phyloP scores from a whole-genome alignment of 2,888 invertebrate genomes.

The Thecophora atra region DNA sequence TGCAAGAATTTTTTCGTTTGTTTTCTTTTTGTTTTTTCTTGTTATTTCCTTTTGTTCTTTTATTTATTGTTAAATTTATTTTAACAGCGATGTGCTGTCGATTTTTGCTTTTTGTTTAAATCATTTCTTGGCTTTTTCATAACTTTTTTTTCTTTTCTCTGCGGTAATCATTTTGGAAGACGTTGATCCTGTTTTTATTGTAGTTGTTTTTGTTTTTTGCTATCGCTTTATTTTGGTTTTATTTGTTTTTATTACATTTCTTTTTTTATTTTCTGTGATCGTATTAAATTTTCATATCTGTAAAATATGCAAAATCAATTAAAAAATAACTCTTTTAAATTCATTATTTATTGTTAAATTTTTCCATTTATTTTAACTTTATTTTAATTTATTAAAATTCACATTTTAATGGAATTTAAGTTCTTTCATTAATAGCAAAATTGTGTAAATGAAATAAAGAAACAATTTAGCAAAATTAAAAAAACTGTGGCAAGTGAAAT shows the following conservation, averaged over 20 bases:
- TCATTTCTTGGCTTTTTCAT: background rate
- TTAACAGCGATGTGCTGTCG: background rate
- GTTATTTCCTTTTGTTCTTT: background rate
- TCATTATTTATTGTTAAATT: too few relatives aligned
- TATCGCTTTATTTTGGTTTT: too few relatives aligned
- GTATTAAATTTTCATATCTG: too few relatives aligned
- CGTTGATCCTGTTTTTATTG: background rate
- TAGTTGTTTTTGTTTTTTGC: slow-evolving; percentile 6
- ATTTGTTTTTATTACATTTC: background rate
- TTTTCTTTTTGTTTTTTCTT: background rate
- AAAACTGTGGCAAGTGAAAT: too few relatives aligned
- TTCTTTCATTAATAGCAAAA: background rate
- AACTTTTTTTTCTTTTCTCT: too few relatives aligned
- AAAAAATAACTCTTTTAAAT: too few relatives aligned
- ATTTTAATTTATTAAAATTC: too few relatives aligned
- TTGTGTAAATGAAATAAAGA: background rate
- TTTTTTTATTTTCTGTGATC: too few relatives aligned
- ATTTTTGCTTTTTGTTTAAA: background rate
- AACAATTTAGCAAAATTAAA: background rate
- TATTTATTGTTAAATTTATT: background rate
- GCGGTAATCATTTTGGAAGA: background rate
- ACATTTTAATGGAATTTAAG: too few relatives aligned
- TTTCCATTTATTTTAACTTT: too few relatives aligned
- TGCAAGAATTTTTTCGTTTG: slow-evolving; percentile 1
- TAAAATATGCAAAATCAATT: too few relatives aligned